phyloP scores from a whole-genome alignment of 1,140 invertebrate genomes.

The Pogonus chalceus region DNA sequence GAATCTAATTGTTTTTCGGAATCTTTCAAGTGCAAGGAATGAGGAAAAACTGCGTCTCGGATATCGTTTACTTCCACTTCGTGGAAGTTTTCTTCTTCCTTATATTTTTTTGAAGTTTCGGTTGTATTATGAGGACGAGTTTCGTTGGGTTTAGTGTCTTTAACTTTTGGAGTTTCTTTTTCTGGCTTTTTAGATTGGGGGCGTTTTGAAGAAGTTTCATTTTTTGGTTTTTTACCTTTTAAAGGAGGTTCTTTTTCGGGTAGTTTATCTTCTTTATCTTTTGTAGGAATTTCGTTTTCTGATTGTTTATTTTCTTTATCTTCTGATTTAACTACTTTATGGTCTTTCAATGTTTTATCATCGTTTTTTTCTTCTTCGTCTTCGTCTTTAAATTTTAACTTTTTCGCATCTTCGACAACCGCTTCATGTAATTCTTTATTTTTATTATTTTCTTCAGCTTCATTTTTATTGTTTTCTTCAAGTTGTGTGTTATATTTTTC shows the following conservation, averaged over 20 bases:
- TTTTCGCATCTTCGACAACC: neutral
- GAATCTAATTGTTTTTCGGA: no score
- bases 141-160: no score
- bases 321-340: neutral
- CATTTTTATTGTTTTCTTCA: conserved; percentile 29
- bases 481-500: neutral
- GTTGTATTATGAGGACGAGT: no score
- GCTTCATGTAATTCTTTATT: neutral
- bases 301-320: neutral
- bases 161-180: no score
- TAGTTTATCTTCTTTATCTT: neutral
- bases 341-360: neutral
- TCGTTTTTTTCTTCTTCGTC: neutral
- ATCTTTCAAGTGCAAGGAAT: no score
- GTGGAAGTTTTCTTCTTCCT: no score
- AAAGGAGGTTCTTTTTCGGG: neutral
- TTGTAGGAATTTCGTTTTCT: neutral
- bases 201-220: no score
- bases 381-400: neutral
- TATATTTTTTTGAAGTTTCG: no score
- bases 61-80: no score
- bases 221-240: no score
- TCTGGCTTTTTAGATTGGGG: no score
- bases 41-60: no score
- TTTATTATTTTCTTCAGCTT: conserved; percentile 27